Conservation (phyloP, 2,797 vertebrate species). For the Vultur gryphus region DNA sequence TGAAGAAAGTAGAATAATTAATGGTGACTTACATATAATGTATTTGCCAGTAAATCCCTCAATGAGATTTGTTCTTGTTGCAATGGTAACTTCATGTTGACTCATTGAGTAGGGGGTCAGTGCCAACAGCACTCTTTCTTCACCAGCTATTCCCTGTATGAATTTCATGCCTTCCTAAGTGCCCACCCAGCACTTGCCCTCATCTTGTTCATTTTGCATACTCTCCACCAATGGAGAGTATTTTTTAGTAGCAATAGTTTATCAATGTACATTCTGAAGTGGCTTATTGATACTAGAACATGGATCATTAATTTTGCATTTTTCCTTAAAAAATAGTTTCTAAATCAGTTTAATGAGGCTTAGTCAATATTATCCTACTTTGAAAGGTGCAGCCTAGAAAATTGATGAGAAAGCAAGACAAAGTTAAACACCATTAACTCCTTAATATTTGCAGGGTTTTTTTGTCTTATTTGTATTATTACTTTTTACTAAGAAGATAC, state of each 20-base stretch:
- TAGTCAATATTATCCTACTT: background rate
- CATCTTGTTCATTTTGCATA: background rate
- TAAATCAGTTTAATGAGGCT: constrained; percentile 34
- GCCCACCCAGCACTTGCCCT: background rate
- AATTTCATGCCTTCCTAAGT: background rate
- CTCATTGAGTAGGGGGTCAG: background rate
- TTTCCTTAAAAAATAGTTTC: background rate
- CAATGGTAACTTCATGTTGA: background rate
- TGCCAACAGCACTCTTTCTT: background rate
- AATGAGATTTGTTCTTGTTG: background rate
- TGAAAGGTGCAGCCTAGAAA: background rate
- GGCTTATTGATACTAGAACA: background rate
- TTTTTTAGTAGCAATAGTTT: background rate
- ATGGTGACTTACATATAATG: background rate
- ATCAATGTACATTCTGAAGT: background rate
- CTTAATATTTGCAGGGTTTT: background rate
- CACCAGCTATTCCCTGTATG: background rate
- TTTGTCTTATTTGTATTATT: background rate
- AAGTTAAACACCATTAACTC: background rate
- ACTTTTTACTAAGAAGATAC: background rate
- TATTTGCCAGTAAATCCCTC: background rate
- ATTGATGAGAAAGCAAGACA: background rate
- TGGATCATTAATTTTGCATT: constrained; percentile 27
- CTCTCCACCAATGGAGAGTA: background rate
- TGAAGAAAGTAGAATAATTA: background rate